These are phyloP conservation scores for Lasioglossum baleicum DNA, from an alignment of 1,140 invertebrate genomes.

Conservation along the genomic window DNA sequence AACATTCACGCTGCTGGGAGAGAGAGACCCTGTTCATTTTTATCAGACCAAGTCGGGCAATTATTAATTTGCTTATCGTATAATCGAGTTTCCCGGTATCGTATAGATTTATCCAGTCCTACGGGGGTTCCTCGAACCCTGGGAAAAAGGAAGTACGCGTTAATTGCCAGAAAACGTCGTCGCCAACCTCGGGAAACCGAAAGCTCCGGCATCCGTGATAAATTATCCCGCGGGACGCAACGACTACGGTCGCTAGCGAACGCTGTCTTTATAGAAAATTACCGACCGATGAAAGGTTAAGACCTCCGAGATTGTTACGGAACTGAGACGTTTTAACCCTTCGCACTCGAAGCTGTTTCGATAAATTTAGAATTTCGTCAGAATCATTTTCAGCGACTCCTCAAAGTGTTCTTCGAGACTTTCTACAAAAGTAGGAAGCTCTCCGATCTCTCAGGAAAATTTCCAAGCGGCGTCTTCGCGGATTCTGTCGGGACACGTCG, in stretches of 20 bases:
- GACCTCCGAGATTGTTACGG: neutral
- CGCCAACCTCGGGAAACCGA: neutral
- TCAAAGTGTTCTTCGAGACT: too few relatives aligned
- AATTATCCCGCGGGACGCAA: constrained; percentile 38
- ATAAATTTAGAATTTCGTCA: too few relatives aligned
- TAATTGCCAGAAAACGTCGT: constrained; percentile 23
- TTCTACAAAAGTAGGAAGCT: too few relatives aligned
- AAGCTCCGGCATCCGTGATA: constrained; percentile 35
- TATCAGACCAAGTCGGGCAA: neutral
- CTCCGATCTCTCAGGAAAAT: too few relatives aligned
- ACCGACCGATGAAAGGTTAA: constrained; percentile 4
- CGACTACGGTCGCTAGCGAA: constrained; percentile 10
- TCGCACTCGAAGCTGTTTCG: too few relatives aligned
- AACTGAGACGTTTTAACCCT: too few relatives aligned
- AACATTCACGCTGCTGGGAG: neutral
- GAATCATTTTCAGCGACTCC: too few relatives aligned
- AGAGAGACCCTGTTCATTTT: neutral
- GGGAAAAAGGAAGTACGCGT: neutral
- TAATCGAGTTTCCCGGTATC: neutral
- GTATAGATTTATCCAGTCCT: neutral
- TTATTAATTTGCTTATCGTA: constrained; percentile 26
- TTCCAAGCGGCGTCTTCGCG: too few relatives aligned
- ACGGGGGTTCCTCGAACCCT: neutral
- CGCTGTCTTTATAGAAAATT: constrained; percentile 40
- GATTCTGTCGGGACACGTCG: too few relatives aligned